phyloP scores from a whole-genome alignment of 2,113 vertebrate species.

The Paramisgurnus dabryanus region DNA sequence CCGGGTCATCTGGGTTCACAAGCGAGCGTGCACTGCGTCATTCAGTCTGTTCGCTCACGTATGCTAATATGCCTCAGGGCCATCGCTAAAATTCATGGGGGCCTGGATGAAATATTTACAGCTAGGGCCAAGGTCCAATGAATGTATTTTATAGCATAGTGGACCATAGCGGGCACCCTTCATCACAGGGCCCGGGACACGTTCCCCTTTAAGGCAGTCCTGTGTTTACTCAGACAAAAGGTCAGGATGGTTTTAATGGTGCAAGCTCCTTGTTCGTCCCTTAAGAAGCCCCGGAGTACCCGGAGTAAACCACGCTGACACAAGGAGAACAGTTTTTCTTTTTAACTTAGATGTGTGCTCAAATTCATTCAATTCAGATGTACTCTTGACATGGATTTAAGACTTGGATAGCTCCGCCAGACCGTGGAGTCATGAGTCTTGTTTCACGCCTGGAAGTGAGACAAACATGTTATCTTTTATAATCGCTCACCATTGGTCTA shows the following conservation, averaged over 20 bases:
- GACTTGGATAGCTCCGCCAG: not conserved
- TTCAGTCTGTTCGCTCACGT: not conserved
- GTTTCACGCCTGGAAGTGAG: not conserved
- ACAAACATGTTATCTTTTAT: not conserved
- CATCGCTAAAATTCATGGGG: no score
- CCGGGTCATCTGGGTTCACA: constrained; percentile 1
- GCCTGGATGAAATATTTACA: no score
- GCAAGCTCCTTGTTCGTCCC: not conserved
- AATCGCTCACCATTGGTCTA: not conserved
- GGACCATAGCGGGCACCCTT: no score
- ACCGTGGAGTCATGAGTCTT: constrained; percentile 9
- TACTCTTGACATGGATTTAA: constrained; percentile 10
- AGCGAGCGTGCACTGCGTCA: not conserved
- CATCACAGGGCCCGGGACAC: no score
- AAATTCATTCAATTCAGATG: not conserved
- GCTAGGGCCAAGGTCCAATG: no score
- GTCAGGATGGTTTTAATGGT: not conserved
- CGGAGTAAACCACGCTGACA: no score
- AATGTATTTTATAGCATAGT: no score
- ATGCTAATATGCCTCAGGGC: constrained; percentile 1
- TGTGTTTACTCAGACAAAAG: not conserved
- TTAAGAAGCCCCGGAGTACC: not conserved
- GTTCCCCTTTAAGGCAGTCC: no score
- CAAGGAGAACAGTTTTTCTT: no score
- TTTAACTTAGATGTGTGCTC: no score